phyloP scores from a whole-genome alignment of 2,797 vertebrate genomes.

The Pantherophis alleghaniensis region DNA sequence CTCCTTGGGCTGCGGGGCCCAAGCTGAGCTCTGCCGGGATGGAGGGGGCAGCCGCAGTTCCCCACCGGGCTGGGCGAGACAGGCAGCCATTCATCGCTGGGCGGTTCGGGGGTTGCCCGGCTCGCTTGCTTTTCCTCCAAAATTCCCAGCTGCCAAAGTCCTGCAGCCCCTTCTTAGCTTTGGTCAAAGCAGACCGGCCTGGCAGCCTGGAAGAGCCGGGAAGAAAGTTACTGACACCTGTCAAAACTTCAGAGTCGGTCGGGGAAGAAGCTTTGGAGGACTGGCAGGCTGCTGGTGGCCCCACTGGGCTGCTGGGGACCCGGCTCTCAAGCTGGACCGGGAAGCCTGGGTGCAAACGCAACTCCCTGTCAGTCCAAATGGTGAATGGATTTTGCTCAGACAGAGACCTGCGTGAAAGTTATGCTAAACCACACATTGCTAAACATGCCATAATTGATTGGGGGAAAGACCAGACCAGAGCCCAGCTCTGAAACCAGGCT shows the following conservation, averaged over 20 bases:
- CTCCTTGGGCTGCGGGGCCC: not conserved
- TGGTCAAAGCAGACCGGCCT: not conserved
- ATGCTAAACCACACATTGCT: not conserved
- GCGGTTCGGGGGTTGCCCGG: not conserved
- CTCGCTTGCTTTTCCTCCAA: not conserved
- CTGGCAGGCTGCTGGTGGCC: not conserved
- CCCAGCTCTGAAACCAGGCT: not conserved
- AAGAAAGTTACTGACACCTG: not conserved
- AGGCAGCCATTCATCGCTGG: not conserved
- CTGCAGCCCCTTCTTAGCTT: not conserved
- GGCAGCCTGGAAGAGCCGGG: not conserved
- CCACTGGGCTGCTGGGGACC: not conserved
- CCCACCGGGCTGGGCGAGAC: not conserved
- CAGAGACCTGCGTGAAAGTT: not conserved
- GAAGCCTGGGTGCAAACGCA: not conserved
- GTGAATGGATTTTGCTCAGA: not conserved
- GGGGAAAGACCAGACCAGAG: not conserved
- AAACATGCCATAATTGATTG: not conserved
- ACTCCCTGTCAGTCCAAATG: not conserved
- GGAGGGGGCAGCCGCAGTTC: not conserved
- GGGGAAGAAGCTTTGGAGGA: not conserved
- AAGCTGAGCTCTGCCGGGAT: not conserved
- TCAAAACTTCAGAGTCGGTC: not conserved
- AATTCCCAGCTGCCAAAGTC: not conserved
- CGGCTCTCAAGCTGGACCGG: not conserved